Base-by-base conservation (phyloP, 2,888 invertebrate genomes). In the Listrodromus nycthemerus region DNA sequence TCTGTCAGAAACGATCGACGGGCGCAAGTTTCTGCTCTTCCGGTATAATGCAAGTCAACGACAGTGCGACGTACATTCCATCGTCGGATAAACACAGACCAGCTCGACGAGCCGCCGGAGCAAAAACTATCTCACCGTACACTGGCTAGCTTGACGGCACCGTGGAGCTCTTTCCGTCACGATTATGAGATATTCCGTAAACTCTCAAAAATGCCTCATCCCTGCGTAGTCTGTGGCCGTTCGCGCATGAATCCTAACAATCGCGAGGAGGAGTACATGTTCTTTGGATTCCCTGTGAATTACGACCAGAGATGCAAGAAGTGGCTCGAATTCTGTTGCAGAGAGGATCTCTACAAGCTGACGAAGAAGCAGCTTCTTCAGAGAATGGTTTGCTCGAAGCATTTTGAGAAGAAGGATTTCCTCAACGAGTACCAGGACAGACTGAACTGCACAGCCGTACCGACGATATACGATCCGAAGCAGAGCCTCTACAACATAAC, bases 201-300 rank as follows among this genome's bases (percentile, higher is more conserved):
- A 21, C n/a, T 4, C 8, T 8, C 7, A 84, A 91, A 90, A 71
- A 93, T 93, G 93, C 93, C 93, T 63, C 93, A 93, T 89, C 93
- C 93, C 2, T 93, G 93, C 66, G 93, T 92, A 13, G 93, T 93
- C 19, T 93, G 93, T 82, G 93, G 93, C 37, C 92, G 93, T 86
- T 93, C 93, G 24, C 93, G 93, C 21, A 92, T 93, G 93, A 93
- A 93, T 79, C 93, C 93, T 1, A 93, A 92, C 74, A 93, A 93
- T 73, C 90, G 91, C 2, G 91, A 91, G 77, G 93, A 93, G 65
- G 93, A 93, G 45, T 93, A 93, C 65, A 91, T 91, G 87, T 93
- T 93, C 79, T 93, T 93, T 80, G 93, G 93, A n/a, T 93, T 93
- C 76, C 93, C 93, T 0, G 93, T 93, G 0, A 93, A 93, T 76